Evolutionary conservation across 2,113 vertebrate genomes (phyloP).

Genomic region (Oceanodroma tethys): DNA sequence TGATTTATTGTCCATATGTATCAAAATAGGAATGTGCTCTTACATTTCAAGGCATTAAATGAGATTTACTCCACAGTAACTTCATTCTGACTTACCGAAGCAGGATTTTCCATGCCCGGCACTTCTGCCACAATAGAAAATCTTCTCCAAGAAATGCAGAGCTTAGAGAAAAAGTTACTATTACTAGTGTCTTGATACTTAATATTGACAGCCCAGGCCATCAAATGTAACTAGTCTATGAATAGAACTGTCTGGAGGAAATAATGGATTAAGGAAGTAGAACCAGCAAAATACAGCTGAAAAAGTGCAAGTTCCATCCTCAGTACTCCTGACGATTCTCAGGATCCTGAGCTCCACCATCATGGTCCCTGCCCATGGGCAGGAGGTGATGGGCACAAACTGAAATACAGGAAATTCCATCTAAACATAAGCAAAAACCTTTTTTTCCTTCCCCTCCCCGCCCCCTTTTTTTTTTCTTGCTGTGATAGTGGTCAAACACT

Average conservation of each 20-base stretch:
- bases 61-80: slow-evolving; percentile 66
- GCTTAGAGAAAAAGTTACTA: slow-evolving; percentile 47
- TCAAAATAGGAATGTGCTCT: slow-evolving; percentile 48
- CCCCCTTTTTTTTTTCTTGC: too few relatives aligned
- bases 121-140: slow-evolving; percentile 64
- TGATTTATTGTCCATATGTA: slow-evolving; percentile 49
- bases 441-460: too few relatives aligned
- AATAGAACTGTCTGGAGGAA: neutral
- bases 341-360: neutral
- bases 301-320: neutral
- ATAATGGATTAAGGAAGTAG: neutral
- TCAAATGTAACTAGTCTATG: neutral
- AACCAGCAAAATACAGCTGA: neutral
- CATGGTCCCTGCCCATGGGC: fast-evolving
- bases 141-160: slow-evolving; percentile 55
- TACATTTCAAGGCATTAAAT: slow-evolving; percentile 63
- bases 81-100: slow-evolving; percentile 61
- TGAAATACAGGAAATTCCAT: neutral
- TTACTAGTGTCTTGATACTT: neutral
- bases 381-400: neutral
- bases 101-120: slow-evolving; percentile 55
- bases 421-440: neutral
- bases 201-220: slow-evolving; percentile 9
- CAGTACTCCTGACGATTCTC: neutral
- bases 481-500: neutral